Percentiles rank a stretch among this genome's conserved stretches.
phyloP scores from a whole-genome alignment of 2,797 vertebrate species.

The Sorex maritimensis region DNA sequence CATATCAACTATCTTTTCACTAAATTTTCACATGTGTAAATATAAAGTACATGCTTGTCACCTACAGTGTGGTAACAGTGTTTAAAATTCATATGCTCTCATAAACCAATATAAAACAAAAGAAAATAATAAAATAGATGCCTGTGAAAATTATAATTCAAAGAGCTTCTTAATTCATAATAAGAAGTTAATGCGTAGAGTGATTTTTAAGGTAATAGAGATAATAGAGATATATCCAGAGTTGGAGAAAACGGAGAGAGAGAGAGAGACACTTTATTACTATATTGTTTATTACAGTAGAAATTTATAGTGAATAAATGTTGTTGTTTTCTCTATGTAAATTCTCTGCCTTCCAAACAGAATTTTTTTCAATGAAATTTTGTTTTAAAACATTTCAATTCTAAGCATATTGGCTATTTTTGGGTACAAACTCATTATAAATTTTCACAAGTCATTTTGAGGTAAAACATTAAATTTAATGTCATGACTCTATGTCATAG shows the following conservation, averaged over 20 bases:
- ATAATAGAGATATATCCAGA: background rate
- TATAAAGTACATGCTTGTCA: background rate
- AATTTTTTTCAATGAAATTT: background rate
- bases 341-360: constrained; percentile 7
- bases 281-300: background rate
- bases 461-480: background rate
- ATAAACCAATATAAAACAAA: no score
- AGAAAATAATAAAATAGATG: no score
- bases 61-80: no score
- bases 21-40: background rate
- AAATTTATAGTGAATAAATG: background rate
- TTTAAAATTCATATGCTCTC: no score
- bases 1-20: constrained; percentile 34
- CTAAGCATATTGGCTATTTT: background rate
- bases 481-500: background rate
- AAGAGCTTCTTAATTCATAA: background rate
- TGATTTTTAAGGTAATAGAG: background rate
- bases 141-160: background rate
- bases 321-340: background rate
- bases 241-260: background rate
- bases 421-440: background rate
- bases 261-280: background rate
- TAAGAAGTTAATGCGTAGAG: background rate
- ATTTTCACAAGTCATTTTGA: background rate
- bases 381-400: constrained; percentile 31